Conservation (phyloP, 2,888 invertebrate genomes). For the Eupithecia tripunctaria region DNA sequence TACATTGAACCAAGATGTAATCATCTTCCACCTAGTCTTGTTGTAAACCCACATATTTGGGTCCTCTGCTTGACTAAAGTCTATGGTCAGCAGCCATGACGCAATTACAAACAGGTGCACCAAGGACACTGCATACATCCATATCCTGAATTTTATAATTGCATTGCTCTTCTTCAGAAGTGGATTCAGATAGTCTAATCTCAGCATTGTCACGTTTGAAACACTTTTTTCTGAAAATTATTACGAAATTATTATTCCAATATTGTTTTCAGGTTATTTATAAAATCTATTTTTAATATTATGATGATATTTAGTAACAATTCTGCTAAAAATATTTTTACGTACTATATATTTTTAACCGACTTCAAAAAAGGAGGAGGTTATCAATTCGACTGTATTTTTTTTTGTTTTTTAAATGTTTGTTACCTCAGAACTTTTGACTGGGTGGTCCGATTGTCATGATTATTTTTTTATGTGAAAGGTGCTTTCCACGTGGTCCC, state of each 20-base stretch:
- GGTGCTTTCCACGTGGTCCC: too few species aligned
- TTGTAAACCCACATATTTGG: constrained; percentile 61
- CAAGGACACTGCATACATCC: constrained; percentile 55
- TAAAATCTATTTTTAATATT: not conserved
- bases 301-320: not conserved
- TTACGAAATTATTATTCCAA: not conserved
- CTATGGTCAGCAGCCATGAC: constrained; percentile 57
- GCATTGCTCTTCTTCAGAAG: constrained; percentile 54
- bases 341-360: not conserved
- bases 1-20: constrained; percentile 78
- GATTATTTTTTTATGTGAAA: too few species aligned
- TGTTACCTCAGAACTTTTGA: too few species aligned
- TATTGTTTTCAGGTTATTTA: not conserved
- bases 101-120: constrained; percentile 58
- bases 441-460: too few species aligned
- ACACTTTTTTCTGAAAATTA: not conserved
- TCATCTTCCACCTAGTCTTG: constrained; percentile 66
- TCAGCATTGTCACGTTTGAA: constrained; percentile 47
- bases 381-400: too few species aligned
- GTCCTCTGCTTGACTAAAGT: constrained; percentile 64
- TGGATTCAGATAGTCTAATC: constrained; percentile 47
- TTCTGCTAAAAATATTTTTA: not conserved
- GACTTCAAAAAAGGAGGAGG: too few species aligned
- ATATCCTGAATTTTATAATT: constrained; percentile 63
- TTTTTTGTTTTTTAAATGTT: too few species aligned